phyloP scores from a whole-genome alignment of 2,797 vertebrate species.

The Lophius americanus region DNA sequence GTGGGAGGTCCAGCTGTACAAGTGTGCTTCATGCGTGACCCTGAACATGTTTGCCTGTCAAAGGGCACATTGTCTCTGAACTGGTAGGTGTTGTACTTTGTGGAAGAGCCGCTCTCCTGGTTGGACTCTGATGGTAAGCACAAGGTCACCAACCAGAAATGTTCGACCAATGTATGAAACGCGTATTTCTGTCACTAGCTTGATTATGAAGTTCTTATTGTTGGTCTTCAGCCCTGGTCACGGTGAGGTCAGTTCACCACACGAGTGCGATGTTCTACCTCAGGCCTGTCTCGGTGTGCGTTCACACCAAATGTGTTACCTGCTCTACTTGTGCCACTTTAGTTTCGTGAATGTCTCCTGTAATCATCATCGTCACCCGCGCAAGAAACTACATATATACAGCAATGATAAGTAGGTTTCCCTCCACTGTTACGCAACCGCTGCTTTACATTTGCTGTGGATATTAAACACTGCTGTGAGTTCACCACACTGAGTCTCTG shows the following conservation, averaged over 20 bases:
- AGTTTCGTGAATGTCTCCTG: slow-evolving; percentile 20
- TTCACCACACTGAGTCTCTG: too few species aligned
- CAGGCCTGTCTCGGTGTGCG: not conserved
- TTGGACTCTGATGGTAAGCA: slow-evolving; percentile 83
- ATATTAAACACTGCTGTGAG: too few species aligned
- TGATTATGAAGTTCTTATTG: slow-evolving; percentile 27
- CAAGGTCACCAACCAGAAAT: slow-evolving; percentile 64
- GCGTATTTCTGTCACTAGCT: slow-evolving; percentile 30
- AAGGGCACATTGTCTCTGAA: slow-evolving; percentile 80
- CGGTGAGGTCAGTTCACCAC: slow-evolving; percentile 57
- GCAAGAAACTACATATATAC: too few species aligned
- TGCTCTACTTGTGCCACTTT: slow-evolving; percentile 23
- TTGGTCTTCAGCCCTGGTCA: slow-evolving; percentile 79
- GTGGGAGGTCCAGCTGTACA: slow-evolving; percentile 43
- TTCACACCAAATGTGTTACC: too few species aligned
- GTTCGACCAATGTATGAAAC: slow-evolving; percentile 37
- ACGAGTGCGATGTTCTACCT: slow-evolving; percentile 28
- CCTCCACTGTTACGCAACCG: too few species aligned
- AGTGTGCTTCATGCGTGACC: slow-evolving; percentile 64
- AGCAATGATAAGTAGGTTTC: too few species aligned
- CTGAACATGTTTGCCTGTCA: slow-evolving; percentile 75
- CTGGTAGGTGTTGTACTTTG: slow-evolving; percentile 80
- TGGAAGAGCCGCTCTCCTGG: slow-evolving; percentile 78
- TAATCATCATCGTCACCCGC: too few species aligned
- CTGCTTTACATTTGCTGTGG: too few species aligned